Base-by-base conservation (phyloP, 2,888 invertebrate genomes). In the Brachynemurus nebulosus region DNA sequence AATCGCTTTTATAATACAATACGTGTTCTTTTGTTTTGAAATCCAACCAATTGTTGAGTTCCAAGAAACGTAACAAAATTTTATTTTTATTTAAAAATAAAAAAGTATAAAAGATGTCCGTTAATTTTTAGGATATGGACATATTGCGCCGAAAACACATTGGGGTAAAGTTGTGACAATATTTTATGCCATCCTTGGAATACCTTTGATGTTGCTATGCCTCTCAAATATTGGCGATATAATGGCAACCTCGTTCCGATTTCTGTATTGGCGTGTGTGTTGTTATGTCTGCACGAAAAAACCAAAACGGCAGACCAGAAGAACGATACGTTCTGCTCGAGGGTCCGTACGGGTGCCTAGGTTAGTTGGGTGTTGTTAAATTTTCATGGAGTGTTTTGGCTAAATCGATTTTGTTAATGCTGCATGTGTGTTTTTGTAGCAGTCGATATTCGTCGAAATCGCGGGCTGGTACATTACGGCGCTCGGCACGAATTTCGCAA, bases 121-220 rank as follows among this genome's bases (percentile, higher is more conserved):
- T n/a, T n/a, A n/a, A 45, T 46, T 61, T 63, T 19, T 63, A 92
- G 92, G 93, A 27, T 95, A 93, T 64, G 95, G 93, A 6, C 91
- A 95, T 64, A 91, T 93, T 48, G 85, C 92, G 0, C 93, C 93
- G 1, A 91, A 90, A 68, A 95, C 95, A 0, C 79, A 84, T 56
- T 83, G 84, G 60, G 95, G 95, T 34, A 93, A 93, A 66, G 85
- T 93, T 51, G 85, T 90, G 51, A 95, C 95, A 11, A 93, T 95
- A 57, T 84, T 95, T 62, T 95, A 95, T 66, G 93, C 93, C 18
- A 92, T 95, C 59, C 72, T 93, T 51, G 95, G 89, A 38, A 95
- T 95, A 53, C 95, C 95, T 0, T 69, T 95, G 52, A 93, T 95
- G 91, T 74, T 95, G 55, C 74, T 95, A 14, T 95, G 93, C 56